A percentile compares a stretch with the other conserved stretches of the same genome.
phyloP scores from a whole-genome alignment of 35 echinoderm and acorn worm genomes.

The Lytechinus variegatus region DNA sequence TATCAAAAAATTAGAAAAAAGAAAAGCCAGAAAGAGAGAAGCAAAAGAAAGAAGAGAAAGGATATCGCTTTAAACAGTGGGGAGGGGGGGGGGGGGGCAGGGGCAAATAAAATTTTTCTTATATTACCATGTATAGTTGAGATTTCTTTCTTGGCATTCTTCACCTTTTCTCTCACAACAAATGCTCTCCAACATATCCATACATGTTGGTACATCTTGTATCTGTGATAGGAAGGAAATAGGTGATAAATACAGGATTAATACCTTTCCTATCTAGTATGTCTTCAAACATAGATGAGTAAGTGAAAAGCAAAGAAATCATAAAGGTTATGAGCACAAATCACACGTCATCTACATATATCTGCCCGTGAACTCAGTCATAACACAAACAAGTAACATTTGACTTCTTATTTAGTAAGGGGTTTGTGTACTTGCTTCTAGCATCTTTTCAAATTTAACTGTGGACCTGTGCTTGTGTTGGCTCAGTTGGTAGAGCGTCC shows the following conservation, averaged over 20 bases:
- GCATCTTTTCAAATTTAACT: neutral
- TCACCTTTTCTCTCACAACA: slow-evolving; percentile 48
- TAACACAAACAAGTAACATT: too few relatives aligned
- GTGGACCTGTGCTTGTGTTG: neutral
- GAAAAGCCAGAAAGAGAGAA: neutral
- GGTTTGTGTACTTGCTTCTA: neutral
- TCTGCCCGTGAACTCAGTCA: too few relatives aligned
- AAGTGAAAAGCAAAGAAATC: too few relatives aligned
- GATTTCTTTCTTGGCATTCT: slow-evolving; percentile 55
- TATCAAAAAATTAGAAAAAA: neutral
- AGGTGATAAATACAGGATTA: too few relatives aligned
- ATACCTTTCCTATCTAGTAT: too few relatives aligned
- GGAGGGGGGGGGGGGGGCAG: too few relatives aligned
- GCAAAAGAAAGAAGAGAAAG: neutral
- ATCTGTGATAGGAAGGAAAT: neutral
- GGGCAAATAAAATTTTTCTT: neutral
- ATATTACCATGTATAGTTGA: slow-evolving; percentile 35
- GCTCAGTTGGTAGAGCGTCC: too few relatives aligned
- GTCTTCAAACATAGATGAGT: too few relatives aligned
- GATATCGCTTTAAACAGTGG: too few relatives aligned
- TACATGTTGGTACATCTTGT: slow-evolving; percentile 23
- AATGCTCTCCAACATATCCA: slow-evolving; percentile 46
- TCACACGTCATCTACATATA: too few relatives aligned
- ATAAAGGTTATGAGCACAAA: too few relatives aligned
- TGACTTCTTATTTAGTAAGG: too few relatives aligned